These are phyloP conservation scores for Epizoanthus scotinus DNA, from an alignment of 92 coral and sea anemone species.

Conservation along the genomic window DNA sequence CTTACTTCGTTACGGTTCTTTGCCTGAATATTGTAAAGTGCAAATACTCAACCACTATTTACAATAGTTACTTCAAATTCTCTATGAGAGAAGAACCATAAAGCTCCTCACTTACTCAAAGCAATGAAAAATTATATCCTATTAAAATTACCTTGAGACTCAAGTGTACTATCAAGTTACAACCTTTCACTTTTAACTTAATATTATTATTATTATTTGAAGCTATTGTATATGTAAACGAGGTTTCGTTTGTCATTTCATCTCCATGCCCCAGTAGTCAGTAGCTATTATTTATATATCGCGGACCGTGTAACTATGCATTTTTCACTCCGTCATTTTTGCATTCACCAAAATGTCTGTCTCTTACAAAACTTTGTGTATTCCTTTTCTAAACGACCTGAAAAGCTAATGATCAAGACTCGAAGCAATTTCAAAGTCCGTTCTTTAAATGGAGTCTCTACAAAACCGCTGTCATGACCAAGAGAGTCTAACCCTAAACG, in stretches of 20 bases:
- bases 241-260: not conserved
- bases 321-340: slow-evolving; percentile 10
- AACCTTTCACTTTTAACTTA: slow-evolving; percentile 5
- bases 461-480: slow-evolving; percentile 2
- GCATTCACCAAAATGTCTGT: not conserved
- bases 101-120: slow-evolving; percentile 19
- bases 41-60: slow-evolving; percentile 5
- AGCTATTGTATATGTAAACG: not conserved
- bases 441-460: not conserved
- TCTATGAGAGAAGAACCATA: not conserved
- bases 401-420: not conserved
- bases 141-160: not conserved
- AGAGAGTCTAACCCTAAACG: not conserved
- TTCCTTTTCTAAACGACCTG: not conserved
- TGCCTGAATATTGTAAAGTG: not conserved
- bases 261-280: slow-evolving; percentile 3
- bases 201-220: not conserved
- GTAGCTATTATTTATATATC: slow-evolving; percentile 14
- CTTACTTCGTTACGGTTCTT: not conserved
- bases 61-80: slow-evolving; percentile 11
- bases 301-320: not conserved
- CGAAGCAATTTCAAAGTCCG: not conserved
- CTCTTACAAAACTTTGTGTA: not conserved
- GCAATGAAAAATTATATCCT: slow-evolving; percentile 25
- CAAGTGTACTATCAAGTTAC: not conserved